Base-by-base conservation (phyloP, 2,888 invertebrate species). In the Chymomyza amoena region DNA sequence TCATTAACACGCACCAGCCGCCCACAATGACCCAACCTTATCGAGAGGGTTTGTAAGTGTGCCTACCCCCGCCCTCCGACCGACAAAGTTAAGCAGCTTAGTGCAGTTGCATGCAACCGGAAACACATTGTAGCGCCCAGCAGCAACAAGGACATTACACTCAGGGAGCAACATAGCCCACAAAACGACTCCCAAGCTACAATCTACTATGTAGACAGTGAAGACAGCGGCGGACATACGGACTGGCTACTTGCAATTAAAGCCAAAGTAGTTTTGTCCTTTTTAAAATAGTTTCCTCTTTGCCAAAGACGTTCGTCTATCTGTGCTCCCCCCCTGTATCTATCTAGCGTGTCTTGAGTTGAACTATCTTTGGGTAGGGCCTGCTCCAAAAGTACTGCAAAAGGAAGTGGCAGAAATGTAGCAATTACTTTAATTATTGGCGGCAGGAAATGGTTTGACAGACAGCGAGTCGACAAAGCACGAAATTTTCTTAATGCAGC, bases 401-500 rank as follows among this genome's bases (percentile, higher is more conserved):
- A 80, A 70, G 73, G 81, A 87, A 84, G 87, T 84, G 82, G 78
- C 80, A 84, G 87, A 86, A 83, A 84, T 84, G 85, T 87, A 75
- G 87, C 84, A 84, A 84, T 84, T 84, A 84, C 84, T 87, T 87
- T 84, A 84, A 84, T 84, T 84, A 84, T 84, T 87, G 87, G 87
- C 87, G 87, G 84, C 85, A 87, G 84, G 83, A 83, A 83, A 84
- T 74, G 84, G 81, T 80, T 81, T 87, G 87, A 81, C 87, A 84
- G 83, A 82, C 81, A 73, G 73, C 74, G 71, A 57, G 57, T 25
- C 18, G 69, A 36, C 45, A 66, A 51, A 51, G 32, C 20, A 32
- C 28, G 56, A 57, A 61, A 16, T 20, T 67, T 45, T 45, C 39
- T 45, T 45, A 45, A 45, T 45, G 39, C 39, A 45, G 6, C 39